Evolutionary conservation across 2,113 vertebrate genomes (phyloP).

Genomic region (Oreochromis aureus): DNA sequence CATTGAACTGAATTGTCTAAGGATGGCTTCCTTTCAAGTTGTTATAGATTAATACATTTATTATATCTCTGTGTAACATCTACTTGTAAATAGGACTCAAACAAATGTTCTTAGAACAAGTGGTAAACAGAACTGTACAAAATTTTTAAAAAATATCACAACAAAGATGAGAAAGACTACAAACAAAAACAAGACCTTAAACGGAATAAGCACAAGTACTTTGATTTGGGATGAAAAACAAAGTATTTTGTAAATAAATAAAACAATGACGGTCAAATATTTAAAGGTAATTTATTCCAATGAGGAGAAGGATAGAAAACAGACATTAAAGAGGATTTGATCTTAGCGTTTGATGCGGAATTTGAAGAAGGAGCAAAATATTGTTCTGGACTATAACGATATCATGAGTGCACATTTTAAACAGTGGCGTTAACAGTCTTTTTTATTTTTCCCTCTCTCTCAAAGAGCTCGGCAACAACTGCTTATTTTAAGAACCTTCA

Average conservation of each 20-base stretch:
- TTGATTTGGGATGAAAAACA: not conserved
- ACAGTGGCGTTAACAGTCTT: not conserved
- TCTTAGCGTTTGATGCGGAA: rapidly evolving
- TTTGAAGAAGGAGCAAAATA: not conserved
- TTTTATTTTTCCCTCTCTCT: not conserved
- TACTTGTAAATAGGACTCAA: not conserved
- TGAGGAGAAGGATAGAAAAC: not conserved
- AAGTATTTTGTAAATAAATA: not conserved
- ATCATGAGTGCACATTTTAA: not conserved
- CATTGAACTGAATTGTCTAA: not conserved
- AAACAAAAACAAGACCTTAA: not conserved
- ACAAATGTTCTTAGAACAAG: not conserved
- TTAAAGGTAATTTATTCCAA: rapidly evolving
- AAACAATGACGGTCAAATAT: rapidly evolving
- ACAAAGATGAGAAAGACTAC: not conserved
- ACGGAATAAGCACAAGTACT: not conserved
- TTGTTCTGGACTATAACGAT: not conserved
- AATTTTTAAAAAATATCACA: not conserved
- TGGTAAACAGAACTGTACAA: not conserved
- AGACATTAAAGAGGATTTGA: not conserved
- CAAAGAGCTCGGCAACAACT: not conserved
- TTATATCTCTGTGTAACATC: not conserved
- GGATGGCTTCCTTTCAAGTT: not conserved
- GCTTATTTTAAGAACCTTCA: not conserved
- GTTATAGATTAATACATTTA: not conserved